Evolutionary conservation across 2,888 invertebrate genomes (phyloP).

Genomic region (Pristionchus arcanus): DNA sequence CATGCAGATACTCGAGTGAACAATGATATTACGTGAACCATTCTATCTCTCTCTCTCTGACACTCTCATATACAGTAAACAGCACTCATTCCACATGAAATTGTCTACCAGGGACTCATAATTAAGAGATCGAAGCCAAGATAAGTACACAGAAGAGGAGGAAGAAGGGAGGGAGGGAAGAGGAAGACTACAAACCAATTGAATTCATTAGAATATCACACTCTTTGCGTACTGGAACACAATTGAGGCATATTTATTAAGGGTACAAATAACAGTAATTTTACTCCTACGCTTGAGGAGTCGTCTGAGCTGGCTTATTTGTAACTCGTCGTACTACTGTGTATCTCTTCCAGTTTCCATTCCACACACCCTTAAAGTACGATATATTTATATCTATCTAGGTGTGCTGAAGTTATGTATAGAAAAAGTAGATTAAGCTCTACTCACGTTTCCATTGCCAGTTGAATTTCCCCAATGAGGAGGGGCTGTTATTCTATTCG

Average conservation of each 20-base stretch:
- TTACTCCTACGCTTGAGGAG: neutral
- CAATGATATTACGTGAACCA: neutral
- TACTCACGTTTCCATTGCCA: constrained; percentile 1
- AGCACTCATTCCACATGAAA: neutral
- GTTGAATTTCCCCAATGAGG: neutral
- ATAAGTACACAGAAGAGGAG: too few species aligned
- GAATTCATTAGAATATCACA: neutral
- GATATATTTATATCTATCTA: too few species aligned
- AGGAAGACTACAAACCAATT: too few species aligned
- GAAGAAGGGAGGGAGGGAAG: too few species aligned
- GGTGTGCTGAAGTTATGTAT: too few species aligned
- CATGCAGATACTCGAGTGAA: neutral
- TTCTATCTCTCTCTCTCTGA: neutral
- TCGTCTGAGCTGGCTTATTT: neutral
- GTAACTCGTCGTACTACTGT: neutral
- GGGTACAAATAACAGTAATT: neutral
- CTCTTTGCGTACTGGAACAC: neutral
- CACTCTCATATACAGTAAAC: neutral
- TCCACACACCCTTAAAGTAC: constrained; percentile 12
- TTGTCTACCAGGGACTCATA: neutral
- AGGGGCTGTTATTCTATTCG: neutral
- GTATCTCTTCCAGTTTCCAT: constrained; percentile 42
- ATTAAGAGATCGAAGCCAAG: neutral
- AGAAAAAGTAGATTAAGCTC: too few species aligned
- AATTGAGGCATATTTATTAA: neutral